Evolutionary conservation across 1,140 invertebrate species (phyloP), one percentile per base, ranked within the genome.

Genomic region (Bombus superbus): DNA sequence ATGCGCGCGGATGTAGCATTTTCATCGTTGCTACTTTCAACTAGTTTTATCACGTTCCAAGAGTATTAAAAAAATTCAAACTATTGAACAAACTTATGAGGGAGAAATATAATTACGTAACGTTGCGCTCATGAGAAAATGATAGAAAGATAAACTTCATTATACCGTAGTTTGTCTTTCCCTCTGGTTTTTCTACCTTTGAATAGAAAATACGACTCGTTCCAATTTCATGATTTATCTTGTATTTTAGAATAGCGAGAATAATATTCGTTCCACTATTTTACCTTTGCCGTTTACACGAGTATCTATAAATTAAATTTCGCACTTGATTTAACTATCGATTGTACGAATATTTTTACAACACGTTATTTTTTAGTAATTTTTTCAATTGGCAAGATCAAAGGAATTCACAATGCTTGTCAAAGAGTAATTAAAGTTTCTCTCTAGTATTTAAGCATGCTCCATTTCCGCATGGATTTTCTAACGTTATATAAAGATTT

Each of bases 131-230:
- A n/a, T n/a, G 42, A 42, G 11, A 72, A 73, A 73, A 18, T 18
- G 5, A 25, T 18, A 74, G 18, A 42, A 40, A 64, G 74, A 47
- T 64, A 68, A 83, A 83, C 66, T 78, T 77, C 59, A 38, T 44
- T 35, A 28, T 22, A n/a, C 44, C 42, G 66, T 73, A 62, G 6
- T 59, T 59, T 35, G 9, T 53, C n/a, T 53, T 13, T 25, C 1
- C 11, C 2, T 9, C 32, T 22, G 44, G 10, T 25, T 25, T 53
- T 53, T 53, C 32, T 57, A 35, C n/a, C 18, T 9, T 75, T 32
- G 35, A 75, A 35, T 22, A 35, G 35, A 47, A 75, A 32, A 75
- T 53, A 53, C 44, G 5, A 35, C 71, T 44, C 40, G 73, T 53
- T 32, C 44, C 42, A 57, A 53, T 57, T 75, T 22, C 32, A 44